Conservation (phyloP, 2,113 vertebrate genomes). For the Dasyornis broadbenti region DNA sequence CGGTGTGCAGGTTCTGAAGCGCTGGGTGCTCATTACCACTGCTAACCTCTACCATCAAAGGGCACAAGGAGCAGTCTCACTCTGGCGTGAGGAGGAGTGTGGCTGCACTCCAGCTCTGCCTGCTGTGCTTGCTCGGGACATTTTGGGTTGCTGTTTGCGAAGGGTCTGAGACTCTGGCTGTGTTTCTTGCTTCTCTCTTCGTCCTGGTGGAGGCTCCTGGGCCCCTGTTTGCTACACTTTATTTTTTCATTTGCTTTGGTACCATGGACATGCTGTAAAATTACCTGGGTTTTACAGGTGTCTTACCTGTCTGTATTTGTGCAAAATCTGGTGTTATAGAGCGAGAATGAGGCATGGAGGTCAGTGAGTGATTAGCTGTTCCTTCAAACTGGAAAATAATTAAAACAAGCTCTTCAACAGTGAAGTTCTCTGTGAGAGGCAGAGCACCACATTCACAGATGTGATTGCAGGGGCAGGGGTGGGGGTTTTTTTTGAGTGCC, state of each 20-base stretch:
- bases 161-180: not conserved
- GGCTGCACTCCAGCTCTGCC: not conserved
- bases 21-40: not conserved
- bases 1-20: not conserved
- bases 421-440: not conserved
- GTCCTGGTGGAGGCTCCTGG: not conserved
- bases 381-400: not conserved
- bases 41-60: not conserved
- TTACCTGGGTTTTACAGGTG: not conserved
- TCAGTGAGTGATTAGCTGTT: not conserved
- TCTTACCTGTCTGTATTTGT: not conserved
- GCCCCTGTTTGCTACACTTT: not conserved
- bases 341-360: not conserved
- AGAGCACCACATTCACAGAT: rapidly evolving
- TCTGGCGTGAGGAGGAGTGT: not conserved
- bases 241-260: not conserved
- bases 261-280: rapidly evolving
- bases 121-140: not conserved
- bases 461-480: not conserved
- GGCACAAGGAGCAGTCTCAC: not conserved
- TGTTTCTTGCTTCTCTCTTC: not conserved
- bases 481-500: not conserved
- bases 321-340: too few species aligned
- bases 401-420: not conserved
- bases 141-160: not conserved